Evolutionary conservation across 2,113 vertebrate species (phyloP), one percentile per base, ranked within the genome.

Genomic region (Formicarius rufipectus): DNA sequence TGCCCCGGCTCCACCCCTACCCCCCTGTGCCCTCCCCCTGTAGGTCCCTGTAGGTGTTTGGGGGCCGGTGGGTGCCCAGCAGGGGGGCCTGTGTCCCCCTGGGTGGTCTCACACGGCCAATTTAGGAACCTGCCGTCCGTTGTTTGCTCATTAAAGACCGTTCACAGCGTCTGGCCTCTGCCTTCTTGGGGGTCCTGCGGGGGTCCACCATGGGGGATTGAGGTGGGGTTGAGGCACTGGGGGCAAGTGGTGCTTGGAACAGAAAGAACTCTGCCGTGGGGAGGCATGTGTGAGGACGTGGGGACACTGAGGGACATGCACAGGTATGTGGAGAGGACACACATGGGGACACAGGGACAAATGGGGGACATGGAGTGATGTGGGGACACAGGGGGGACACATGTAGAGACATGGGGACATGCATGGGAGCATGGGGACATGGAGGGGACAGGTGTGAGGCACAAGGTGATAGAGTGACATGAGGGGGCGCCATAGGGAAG

Each of bases 61-160:
- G n/a, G n/a, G n/a, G n/a, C n/a, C n/a, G n/a, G n/a, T n/a, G n/a
- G n/a, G n/a, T n/a, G n/a, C n/a, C n/a, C n/a, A n/a, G n/a, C n/a
- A n/a, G n/a, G n/a, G 75, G 50, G 50, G 14, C 60, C 85, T 12
- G 19, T 62, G 58, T 53, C 37, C 64, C 58, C 64, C 72, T 12
- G 14, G 85, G 59, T 40, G 75, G 84, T 71, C n/a, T 63, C n/a
- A 2, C 78, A 30, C 17, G 78, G 71, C 92, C 40, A 9, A 30
- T 66, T 62, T 91, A 91, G 92, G 79, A 69, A 45, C 89, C 76
- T 24, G 79, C 84, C 25, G 89, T 89, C 31, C 66, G 72, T 90
- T 92, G 90, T 95, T 92, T 89, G 82, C 93, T 92, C 90, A 92
- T 92, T 95, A 95, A 95, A 95, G 90, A 67, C 90, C 25, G 53